These are phyloP conservation scores for Sebastes ruberrimus DNA, from an alignment of 2,797 vertebrate genomes.

Conservation along the genomic window DNA sequence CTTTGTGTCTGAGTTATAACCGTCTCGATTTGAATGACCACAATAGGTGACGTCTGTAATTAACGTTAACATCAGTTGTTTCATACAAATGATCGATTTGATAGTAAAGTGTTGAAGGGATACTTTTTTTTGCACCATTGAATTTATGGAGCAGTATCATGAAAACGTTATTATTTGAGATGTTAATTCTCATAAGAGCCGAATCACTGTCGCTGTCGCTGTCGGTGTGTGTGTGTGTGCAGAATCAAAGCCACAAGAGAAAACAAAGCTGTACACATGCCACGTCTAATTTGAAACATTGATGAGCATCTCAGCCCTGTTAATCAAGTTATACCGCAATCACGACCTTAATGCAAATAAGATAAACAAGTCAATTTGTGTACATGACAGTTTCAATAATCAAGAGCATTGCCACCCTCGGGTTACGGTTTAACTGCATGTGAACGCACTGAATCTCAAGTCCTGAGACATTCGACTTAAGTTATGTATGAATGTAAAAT, in stretches of 20 bases:
- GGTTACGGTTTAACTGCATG: slow-evolving; percentile 5
- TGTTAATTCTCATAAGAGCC: not conserved
- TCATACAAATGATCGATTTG: not conserved
- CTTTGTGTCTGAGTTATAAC: not conserved
- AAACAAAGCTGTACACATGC: not conserved
- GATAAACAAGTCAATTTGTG: slow-evolving; percentile 43
- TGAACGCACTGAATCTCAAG: slow-evolving; percentile 6
- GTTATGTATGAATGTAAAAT: not conserved
- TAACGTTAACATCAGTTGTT: not conserved
- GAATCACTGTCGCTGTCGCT: not conserved
- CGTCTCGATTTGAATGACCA: not conserved
- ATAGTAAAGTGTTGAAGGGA: not conserved
- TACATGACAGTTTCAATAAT: slow-evolving; percentile 41
- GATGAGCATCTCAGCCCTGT: slow-evolving; percentile 30
- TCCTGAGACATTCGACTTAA: not conserved
- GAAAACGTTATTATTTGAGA: not conserved
- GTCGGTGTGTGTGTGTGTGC: not conserved
- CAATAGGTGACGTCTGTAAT: not conserved
- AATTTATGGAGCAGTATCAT: not conserved
- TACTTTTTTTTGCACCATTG: not conserved
- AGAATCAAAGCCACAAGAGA: slow-evolving; percentile 6
- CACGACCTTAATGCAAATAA: slow-evolving; percentile 39
- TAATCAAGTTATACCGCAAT: slow-evolving; percentile 48
- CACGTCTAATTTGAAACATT: slow-evolving; percentile 24
- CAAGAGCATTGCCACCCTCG: not conserved